These are phyloP conservation scores for Caenorhabditis uteleia DNA, from an alignment of 2,888 invertebrate genomes.

Conservation along the genomic window DNA sequence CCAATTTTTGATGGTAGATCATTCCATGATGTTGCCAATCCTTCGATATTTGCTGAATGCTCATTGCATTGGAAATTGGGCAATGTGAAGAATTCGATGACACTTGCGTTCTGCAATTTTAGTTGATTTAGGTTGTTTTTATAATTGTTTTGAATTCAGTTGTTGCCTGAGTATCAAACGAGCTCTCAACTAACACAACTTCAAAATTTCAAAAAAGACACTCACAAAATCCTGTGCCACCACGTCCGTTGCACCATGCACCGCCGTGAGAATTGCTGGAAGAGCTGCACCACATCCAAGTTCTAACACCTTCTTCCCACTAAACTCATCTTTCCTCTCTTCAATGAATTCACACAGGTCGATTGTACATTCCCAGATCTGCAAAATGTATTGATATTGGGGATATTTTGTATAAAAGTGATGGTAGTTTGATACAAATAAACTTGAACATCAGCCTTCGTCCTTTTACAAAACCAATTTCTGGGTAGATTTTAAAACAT, in stretches of 20 bases:
- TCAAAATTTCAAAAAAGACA: conserved; percentile 48
- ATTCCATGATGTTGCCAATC: conserved; percentile 34
- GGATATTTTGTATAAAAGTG: background rate
- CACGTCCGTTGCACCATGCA: conserved; percentile 77
- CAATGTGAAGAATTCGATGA: conserved; percentile 56
- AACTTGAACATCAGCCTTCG: too few species aligned
- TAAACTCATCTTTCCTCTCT: conserved; percentile 70
- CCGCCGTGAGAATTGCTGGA: conserved; percentile 81
- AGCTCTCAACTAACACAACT: too few species aligned
- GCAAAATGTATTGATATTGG: too few species aligned
- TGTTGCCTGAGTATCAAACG: too few species aligned
- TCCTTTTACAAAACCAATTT: background rate
- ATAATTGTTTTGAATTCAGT: too few species aligned
- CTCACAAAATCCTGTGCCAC: conserved; percentile 94
- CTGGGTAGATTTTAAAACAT: too few species aligned
- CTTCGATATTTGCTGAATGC: conserved; percentile 15
- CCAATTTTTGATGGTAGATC: conserved; percentile 17
- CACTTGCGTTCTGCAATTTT: conserved; percentile 57
- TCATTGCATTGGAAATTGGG: conserved; percentile 53
- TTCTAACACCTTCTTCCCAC: conserved; percentile 77
- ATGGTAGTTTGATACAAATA: too few species aligned
- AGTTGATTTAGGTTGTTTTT: background rate
- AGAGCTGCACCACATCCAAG: conserved; percentile 91
- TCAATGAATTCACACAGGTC: conserved; percentile 80
- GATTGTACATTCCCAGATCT: conserved; percentile 85